These are phyloP conservation scores for Camelus dromedarius DNA, from an alignment of 2,113 vertebrate genomes.

Conservation along the genomic window DNA sequence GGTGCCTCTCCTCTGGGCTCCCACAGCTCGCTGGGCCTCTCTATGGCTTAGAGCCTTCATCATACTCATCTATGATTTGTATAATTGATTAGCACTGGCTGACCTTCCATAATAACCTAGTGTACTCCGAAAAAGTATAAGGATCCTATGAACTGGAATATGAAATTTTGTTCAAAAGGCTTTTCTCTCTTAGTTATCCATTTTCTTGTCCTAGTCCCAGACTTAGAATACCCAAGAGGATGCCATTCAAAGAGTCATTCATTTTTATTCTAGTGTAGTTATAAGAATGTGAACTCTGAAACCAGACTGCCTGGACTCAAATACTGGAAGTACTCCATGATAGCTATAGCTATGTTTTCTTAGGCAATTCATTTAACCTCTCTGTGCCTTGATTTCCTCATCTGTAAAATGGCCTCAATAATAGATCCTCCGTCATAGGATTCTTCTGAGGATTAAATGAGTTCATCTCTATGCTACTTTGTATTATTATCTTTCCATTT, in stretches of 20 bases:
- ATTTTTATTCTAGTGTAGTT: not conserved
- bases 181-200: not conserved
- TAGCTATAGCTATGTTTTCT: not conserved
- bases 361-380: not conserved
- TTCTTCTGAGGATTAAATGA: not conserved
- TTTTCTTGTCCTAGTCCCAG: not conserved
- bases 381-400: conserved; percentile 35
- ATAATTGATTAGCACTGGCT: not conserved
- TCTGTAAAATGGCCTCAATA: conserved; percentile 7
- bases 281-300: not conserved
- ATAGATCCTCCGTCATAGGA: not conserved
- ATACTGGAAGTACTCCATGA: not conserved
- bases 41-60: not conserved
- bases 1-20: too few species aligned
- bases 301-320: conserved; percentile 15
- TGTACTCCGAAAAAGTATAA: conserved; percentile 22
- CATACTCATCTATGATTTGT: not conserved
- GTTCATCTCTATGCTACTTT: not conserved
- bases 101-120: not conserved
- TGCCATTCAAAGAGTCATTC: not conserved
- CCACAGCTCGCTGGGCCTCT: too few species aligned
- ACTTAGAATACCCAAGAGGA: not conserved
- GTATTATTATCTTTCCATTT: not conserved
- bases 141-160: not conserved
- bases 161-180: conserved; percentile 1